Percentiles rank a stretch among this genome's conserved stretches.
Evolutionary conservation across 2,113 vertebrate species (phyloP).

Genomic region (Pipra filicauda): DNA sequence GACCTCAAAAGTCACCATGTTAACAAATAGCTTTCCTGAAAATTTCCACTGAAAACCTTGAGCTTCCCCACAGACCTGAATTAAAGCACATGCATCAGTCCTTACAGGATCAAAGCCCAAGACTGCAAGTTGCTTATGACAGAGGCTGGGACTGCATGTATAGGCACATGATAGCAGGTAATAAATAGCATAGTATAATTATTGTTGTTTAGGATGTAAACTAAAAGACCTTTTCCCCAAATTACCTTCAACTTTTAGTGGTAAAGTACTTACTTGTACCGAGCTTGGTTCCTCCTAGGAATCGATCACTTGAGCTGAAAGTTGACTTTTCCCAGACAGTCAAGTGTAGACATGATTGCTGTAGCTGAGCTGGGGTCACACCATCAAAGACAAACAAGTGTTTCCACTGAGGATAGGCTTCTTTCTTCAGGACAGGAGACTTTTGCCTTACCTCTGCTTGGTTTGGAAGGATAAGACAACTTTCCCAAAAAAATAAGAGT

Average conservation of each 20-base stretch:
- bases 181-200: not conserved
- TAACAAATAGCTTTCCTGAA: not conserved
- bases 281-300: constrained; percentile 65
- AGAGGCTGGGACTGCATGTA: too few relatives aligned
- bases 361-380: constrained; percentile 60
- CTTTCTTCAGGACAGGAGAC: constrained; percentile 70
- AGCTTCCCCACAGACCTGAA: not conserved
- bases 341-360: constrained; percentile 66
- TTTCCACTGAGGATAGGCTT: constrained; percentile 70
- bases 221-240: not conserved
- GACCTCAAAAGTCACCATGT: not conserved
- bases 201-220: not conserved
- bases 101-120: not conserved
- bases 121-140: not conserved
- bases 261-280: constrained; percentile 55
- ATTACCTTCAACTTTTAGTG: not conserved
- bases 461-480: constrained; percentile 71
- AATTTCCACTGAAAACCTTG: not conserved
- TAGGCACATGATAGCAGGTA: not conserved
- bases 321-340: constrained; percentile 71
- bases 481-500: not conserved
- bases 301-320: constrained; percentile 51
- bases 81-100: accelerated
- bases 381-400: constrained; percentile 75
- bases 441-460: constrained; percentile 48